Evolutionary conservation across 2,888 invertebrate genomes (phyloP), one percentile per base, ranked within the genome.

Genomic region (Chymomyza fuscimana): DNA sequence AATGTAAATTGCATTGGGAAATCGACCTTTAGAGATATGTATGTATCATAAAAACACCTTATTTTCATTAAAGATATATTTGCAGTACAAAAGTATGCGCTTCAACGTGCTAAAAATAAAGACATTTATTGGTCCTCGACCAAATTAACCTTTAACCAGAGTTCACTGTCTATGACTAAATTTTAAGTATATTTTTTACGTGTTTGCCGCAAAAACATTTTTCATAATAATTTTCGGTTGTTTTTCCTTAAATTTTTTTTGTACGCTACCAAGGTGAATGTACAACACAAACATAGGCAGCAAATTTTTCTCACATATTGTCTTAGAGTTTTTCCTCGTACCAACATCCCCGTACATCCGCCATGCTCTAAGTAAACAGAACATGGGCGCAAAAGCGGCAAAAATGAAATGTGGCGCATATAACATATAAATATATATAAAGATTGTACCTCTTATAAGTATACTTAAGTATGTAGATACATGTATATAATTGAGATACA

Each of bases 191-290:
- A 29, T 76, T 79, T 74, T 76, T 73, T 78, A 76, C 70, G 73
- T 69, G 66, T 46, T 73, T 62, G 67, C 69, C 77, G 70, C 78
- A 78, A 63, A 72, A 74, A 77, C 70, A 79, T 32, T 54, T 54
- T 19, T 54, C 54, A 54, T 54, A 5, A 19, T 54, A 54, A 19
- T 54, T 54, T 54, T 22, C 16, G 9, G n/a, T 22, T 54, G 16
- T 54, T 54, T 54, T 54, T 19, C 54, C 9, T 22, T 19, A 25
- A 58, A 58, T 58, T 15, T 58, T 58, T 58, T 80, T 82, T 80
- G 76, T 77, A 74, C 70, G 86, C 74, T 87, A 78, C 87, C 83
- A 84, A 84, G 83, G 83, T 87, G 83, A 84, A 87, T 85, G 85
- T 82, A 85, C 82, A 82, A 62, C 73, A 82, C 76, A 74, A 78